A percentile compares a stretch with the other conserved stretches of the same genome.
These are phyloP conservation scores for Eugnorisma glareosa DNA, from an alignment of 2,888 invertebrate species.

Conservation along the genomic window DNA sequence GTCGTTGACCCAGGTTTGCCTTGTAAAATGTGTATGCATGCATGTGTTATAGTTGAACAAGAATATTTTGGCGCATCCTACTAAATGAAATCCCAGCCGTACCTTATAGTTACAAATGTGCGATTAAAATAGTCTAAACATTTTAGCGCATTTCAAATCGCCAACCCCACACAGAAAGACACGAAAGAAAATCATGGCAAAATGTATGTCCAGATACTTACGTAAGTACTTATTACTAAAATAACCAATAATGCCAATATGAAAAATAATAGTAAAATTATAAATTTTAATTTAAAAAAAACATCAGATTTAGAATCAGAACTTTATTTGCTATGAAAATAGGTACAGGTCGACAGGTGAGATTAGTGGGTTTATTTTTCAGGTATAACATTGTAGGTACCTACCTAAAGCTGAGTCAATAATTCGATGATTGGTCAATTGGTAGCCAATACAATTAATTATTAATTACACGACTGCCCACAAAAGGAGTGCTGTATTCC, in stretches of 20 bases:
- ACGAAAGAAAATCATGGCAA: not conserved
- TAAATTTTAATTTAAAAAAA: no score
- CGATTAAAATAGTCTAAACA: not conserved
- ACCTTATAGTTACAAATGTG: not conserved
- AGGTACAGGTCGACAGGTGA: no score
- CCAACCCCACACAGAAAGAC: not conserved
- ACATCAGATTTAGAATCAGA: no score
- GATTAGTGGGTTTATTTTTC: no score
- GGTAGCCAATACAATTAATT: no score
- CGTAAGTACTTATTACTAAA: not conserved
- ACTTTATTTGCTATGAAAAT: no score
- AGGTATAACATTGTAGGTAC: no score
- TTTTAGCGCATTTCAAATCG: not conserved
- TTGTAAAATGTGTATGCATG: slow-evolving; percentile 11
- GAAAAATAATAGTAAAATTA: no score
- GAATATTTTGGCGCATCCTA: not conserved
- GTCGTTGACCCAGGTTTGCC: slow-evolving; percentile 55
- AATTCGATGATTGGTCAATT: no score
- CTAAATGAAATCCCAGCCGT: not conserved
- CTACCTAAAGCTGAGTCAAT: no score
- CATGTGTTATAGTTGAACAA: slow-evolving; percentile 1
- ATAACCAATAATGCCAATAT: not conserved
- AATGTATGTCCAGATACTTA: not conserved
- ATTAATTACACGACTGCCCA: no score
- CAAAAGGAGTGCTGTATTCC: not conserved